Evolutionary conservation across 2,113 vertebrate genomes (phyloP), one percentile per base, ranked within the genome.

Genomic region (Urocynchramus pylzowi): DNA sequence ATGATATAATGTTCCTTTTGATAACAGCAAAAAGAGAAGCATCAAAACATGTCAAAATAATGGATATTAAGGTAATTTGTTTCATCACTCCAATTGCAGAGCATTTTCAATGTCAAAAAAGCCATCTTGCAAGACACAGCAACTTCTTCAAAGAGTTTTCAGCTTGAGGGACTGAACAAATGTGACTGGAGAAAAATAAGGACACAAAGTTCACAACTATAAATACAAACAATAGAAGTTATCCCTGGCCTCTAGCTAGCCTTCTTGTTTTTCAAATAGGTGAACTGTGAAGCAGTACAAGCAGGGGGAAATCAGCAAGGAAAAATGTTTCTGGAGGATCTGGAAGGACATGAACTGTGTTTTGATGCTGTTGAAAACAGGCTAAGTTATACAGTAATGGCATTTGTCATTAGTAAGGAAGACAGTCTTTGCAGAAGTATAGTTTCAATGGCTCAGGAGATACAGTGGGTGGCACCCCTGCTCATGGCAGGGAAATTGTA

Each of bases 201-300:
- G 70, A 93, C 85, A 63, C n/a, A 35, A 63, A 86, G 84, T 68
- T 90, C 76, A 78, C 39, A 76, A 44, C 42, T 90, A 49, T 49
- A 93, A 94, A 90, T 73, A 90, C 24, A 73, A 85, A 67, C 50
- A 90, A 85, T 80, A 67, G 33, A 85, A 94, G 45, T 56, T 85
- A 83, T 63, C 75, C 71, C 65, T 85, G 74, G 70, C 74, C 39
- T 91, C 42, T 74, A 69, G 64, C 50, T 88, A 67, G 45, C 42
- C 54, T 67, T 50, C 50, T 73, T 87, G 33, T 73, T 85, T 93
- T 90, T 87, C 75, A 86, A 67, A 74, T 7, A 85, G 52, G 20
- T 77, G 63, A 90, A 83, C 73, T 57, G 35, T 65, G 54, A 87
- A 90, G 68, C 22, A 63, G 52, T 44, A 76, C 13, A 90, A 74